Evolutionary conservation across 2,797 vertebrate genomes (phyloP), one percentile per base, ranked within the genome.

Genomic region (Crocodylus rhombifer): DNA sequence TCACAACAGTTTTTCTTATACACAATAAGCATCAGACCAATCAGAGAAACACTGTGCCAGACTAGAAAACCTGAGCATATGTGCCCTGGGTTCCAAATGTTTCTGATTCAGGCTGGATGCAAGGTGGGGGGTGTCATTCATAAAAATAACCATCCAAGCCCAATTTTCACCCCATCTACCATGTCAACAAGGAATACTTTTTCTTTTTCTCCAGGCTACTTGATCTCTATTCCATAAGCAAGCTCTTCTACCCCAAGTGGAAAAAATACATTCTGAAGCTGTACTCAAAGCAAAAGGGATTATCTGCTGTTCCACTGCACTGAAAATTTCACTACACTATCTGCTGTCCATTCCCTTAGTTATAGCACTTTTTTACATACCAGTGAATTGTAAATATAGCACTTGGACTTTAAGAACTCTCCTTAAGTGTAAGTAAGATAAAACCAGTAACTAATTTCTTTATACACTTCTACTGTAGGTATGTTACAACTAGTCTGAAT

Each of bases 361-460:
- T 36, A 51, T 33, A 87, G 64, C 30, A 58, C 42, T 14, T 86
- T 3, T 3, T 33, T 28, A 61, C 2, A 20, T 55, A 62, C 60
- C 65, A 65, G 11, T 17, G 42, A 3, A 9, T 62, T 92, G 75
- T 64, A 62, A 20, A 0, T 60, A 42, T 18, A 26, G 83, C 26
- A 62, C 74, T 28, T 76, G 64, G n/a, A 69, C 28, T 84, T 6
- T 4, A 63, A 80, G 30, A 77, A 75, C 26, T 84, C 60, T 5
- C 3, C 1, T 8, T n/a, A 75, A 92, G 86, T 17, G 56, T 85
- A 61, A 87, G 63, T 69, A 88, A 93, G 61, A 92, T 61, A 84
- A 88, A 92, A 63, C 14, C 77, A 89, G 83, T 78, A 94, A 57
- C 30, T 67, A 82, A 90, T 28, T 51, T 79, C 51, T 73, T 25